Evolutionary conservation across 2,888 invertebrate species (phyloP).

Genomic region (Melanchra persicariae): DNA sequence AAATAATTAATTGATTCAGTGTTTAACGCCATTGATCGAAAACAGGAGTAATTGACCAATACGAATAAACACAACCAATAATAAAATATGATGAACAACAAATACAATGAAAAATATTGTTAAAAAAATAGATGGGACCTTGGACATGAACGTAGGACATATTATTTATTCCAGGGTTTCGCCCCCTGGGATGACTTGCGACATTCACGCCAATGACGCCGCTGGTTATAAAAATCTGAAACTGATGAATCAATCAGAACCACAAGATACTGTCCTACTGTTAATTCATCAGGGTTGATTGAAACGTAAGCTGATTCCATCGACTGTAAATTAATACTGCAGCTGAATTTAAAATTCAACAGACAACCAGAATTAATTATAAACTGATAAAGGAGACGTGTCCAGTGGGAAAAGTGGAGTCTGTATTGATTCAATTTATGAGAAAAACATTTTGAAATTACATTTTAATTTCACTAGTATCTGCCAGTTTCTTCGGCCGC

Average conservation of each 20-base stretch:
- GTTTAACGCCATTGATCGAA: neutral
- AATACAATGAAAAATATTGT: no score
- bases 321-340: neutral
- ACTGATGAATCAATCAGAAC: neutral
- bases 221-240: neutral
- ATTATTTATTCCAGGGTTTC: no score
- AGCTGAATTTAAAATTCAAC: constrained; percentile 3
- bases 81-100: neutral
- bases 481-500: no score
- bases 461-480: no score
- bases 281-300: neutral
- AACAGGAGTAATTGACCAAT: neutral
- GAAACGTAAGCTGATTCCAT: neutral
- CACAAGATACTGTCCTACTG: neutral
- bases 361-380: neutral
- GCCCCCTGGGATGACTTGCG: no score
- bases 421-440: neutral
- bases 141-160: no score
- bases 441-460: no score
- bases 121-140: no score
- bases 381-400: neutral
- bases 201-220: no score
- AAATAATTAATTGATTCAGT: neutral
- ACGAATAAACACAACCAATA: neutral
- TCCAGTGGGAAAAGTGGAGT: neutral